phyloP scores from a whole-genome alignment of 2,888 invertebrate species.

The Conistra vaccinii region DNA sequence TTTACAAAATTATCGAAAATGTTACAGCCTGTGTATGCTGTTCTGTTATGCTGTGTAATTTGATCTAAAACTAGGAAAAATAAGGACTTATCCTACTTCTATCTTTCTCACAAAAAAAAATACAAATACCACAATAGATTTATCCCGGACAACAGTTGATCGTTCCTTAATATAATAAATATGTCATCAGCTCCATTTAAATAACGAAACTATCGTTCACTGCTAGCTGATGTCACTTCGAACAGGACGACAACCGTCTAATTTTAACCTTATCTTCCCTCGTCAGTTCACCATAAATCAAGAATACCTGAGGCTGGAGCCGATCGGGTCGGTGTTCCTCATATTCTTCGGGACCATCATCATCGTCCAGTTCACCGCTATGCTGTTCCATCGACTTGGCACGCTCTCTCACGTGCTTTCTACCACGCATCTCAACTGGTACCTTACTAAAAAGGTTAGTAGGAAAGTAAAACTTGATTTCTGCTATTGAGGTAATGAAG shows the following conservation, averaged over 20 bases:
- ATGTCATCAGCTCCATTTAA: not conserved
- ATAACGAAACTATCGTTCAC: not conserved
- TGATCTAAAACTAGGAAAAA: not conserved
- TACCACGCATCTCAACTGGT: conserved; percentile 96
- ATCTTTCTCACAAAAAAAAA: too few relatives aligned
- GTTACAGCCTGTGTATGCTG: conserved; percentile 7
- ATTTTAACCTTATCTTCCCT: conserved; percentile 4
- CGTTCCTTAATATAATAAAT: not conserved
- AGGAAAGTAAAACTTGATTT: not conserved
- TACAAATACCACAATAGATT: not conserved
- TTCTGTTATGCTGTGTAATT: not conserved
- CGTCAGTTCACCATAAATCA: conserved; percentile 95
- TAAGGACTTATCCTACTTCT: not conserved
- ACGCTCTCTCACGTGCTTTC: conserved; percentile 98
- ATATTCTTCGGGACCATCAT: conserved; percentile 99
- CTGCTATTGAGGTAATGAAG: not conserved
- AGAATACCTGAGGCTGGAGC: conserved; percentile 97
- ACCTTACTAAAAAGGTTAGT: conserved; percentile 94
- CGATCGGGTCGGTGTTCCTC: conserved; percentile 98
- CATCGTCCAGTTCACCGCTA: conserved; percentile 98
- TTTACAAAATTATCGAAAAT: conserved; percentile 26
- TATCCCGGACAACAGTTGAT: not conserved
- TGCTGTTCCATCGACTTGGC: conserved; percentile 99
- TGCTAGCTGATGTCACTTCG: not conserved
- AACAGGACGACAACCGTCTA: not conserved